Evolutionary conservation across 2,113 vertebrate species (phyloP).

Genomic region (Malurus elegans): DNA sequence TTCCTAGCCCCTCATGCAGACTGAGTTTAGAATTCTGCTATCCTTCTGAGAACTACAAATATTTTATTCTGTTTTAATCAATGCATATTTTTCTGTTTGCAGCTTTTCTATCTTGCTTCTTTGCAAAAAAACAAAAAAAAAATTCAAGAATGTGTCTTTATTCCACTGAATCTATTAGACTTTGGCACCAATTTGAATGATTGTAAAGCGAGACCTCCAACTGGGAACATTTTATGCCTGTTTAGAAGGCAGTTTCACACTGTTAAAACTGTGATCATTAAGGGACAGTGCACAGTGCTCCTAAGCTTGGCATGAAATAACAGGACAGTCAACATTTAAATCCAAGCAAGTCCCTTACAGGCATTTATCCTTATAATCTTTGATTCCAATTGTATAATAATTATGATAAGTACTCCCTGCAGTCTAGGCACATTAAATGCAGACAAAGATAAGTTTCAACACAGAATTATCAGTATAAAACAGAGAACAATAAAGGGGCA

Average conservation of each 20-base stretch:
- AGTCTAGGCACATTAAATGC: neutral
- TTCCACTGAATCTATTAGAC: neutral
- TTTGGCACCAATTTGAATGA: neutral
- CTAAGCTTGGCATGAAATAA: neutral
- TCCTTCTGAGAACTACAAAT: neutral
- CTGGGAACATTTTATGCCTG: neutral
- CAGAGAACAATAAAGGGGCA: neutral
- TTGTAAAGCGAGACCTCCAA: neutral
- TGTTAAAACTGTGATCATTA: constrained; percentile 1
- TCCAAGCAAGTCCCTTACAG: neutral
- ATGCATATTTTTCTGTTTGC: neutral
- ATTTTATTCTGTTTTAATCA: neutral
- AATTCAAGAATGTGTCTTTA: neutral
- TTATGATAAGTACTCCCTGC: neutral
- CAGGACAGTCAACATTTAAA: neutral
- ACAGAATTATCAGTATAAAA: neutral
- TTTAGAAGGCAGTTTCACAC: constrained; percentile 8
- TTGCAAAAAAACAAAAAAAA: neutral
- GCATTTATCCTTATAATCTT: constrained; percentile 24
- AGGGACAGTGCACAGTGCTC: neutral
- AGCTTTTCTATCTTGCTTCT: neutral
- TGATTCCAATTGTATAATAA: constrained; percentile 10
- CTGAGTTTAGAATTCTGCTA: neutral
- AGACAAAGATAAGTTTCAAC: neutral
- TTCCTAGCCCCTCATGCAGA: neutral